Base-by-base conservation (phyloP, 2,888 invertebrate species). In the Coelopa pilipes region DNA sequence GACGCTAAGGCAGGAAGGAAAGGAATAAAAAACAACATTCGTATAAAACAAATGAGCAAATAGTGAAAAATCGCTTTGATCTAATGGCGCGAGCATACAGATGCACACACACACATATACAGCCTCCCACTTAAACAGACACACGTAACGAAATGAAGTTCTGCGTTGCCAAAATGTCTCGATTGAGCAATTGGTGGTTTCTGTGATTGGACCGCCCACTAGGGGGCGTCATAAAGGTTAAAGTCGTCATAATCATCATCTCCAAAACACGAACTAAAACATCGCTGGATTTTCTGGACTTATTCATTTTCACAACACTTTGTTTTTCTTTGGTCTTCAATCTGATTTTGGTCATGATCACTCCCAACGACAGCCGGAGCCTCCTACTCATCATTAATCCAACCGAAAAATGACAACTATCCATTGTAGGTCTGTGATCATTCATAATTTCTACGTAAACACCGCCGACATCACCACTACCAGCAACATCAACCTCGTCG, bases 361-460 rank as follows among this genome's bases (percentile, higher is more conserved):
- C 45, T 55, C 17, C 55, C 55, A 55, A 46, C 55, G 46, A 47
- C 46, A 49, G 11, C 46, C 13, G 12, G 21, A 34, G 11, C 50
- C 47, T 69, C 55, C 57, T 57, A n/a, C n/a, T 69, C 71, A 69
- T 74, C 70, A 68, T 73, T 75, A n/a, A n/a, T n/a, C n/a, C n/a
- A n/a, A n/a, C 74, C 65, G 12, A 34, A 65, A 19, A 75, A 74
- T 72, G 74, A 70, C 74, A 57, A 21, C 53, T 47, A 45, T 19
- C 50, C 66, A 24, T 53, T 65, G 72, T 46, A 46, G 21, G 15
- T 65, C 75, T 76, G 72, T 70, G 72, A 67, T 74, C 71, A 72
- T 67, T 74, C 74, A 75, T 76, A 72, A 76, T 74, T 76, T 70
- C 60, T 49, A 69, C 73, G 67, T 63, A 69, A 73, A 70, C 76